These are phyloP conservation scores for Gopherus evgoodei DNA, from an alignment of 2,113 vertebrate genomes.

Conservation along the genomic window DNA sequence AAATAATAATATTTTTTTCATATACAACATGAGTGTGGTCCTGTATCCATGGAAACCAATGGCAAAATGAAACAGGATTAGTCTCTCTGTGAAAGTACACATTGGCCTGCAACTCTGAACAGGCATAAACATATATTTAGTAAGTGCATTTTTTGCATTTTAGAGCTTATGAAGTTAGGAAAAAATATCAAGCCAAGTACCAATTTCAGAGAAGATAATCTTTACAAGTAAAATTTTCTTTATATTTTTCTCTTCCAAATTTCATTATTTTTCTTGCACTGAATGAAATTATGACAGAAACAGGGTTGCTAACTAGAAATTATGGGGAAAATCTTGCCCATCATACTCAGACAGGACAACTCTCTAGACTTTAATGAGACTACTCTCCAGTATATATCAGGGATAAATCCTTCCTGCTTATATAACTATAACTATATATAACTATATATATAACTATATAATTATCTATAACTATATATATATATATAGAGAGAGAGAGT, in stretches of 20 bases:
- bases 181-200: background rate
- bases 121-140: background rate
- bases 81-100: background rate
- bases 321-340: background rate
- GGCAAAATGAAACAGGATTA: slow-evolving; percentile 20
- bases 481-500: too few relatives aligned
- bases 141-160: background rate
- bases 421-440: too few relatives aligned
- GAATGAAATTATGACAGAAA: background rate
- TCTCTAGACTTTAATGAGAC: background rate
- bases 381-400: background rate
- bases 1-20: background rate
- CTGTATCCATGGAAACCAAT: background rate
- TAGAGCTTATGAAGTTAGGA: background rate
- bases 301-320: background rate
- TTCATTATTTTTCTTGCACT: background rate
- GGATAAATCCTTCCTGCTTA: background rate
- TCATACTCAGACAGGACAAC: background rate
- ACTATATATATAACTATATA: too few relatives aligned
- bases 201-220: background rate
- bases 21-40: background rate
- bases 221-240: background rate
- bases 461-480: too few relatives aligned
- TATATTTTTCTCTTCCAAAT: background rate
- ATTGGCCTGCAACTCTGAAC: background rate